Conservation (phyloP, 2,888 invertebrate genomes). For the Cloeon dipterum region DNA sequence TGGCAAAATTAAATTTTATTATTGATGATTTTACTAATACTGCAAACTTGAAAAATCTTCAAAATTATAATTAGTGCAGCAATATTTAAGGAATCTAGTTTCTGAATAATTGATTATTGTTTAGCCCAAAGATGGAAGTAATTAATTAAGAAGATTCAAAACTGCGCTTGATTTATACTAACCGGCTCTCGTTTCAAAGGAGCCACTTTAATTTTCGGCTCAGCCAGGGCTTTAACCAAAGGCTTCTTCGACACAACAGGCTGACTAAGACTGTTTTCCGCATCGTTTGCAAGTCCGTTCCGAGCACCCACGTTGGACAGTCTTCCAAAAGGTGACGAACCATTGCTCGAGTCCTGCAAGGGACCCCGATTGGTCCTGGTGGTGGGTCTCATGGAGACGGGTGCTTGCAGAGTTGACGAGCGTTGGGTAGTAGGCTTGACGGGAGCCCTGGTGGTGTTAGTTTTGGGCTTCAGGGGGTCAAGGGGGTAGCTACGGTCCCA, state of each 20-base stretch:
- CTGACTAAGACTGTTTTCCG: too few species aligned
- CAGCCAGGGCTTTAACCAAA: background rate
- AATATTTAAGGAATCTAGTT: too few species aligned
- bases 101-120: too few species aligned
- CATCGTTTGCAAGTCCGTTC: background rate
- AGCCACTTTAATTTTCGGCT: background rate
- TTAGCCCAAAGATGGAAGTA: too few species aligned
- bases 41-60: too few species aligned
- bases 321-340: background rate
- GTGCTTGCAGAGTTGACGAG: background rate
- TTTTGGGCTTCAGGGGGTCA: constrained; percentile 40
- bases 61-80: too few species aligned
- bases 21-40: too few species aligned
- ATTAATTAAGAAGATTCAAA: too few species aligned
- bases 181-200: constrained; percentile 1
- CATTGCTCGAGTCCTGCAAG: background rate
- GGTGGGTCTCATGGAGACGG: background rate
- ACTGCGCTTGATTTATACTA: too few species aligned
- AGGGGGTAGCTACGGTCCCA: constrained; percentile 56
- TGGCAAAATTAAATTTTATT: too few species aligned
- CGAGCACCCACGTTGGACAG: background rate
- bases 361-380: background rate
- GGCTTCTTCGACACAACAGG: background rate
- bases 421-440: background rate
- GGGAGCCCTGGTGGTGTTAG: background rate